Percentiles rank a stretch among this genome's conserved stretches.
phyloP scores from a whole-genome alignment of 2,797 vertebrate species.

The Lerista edwardsae region DNA sequence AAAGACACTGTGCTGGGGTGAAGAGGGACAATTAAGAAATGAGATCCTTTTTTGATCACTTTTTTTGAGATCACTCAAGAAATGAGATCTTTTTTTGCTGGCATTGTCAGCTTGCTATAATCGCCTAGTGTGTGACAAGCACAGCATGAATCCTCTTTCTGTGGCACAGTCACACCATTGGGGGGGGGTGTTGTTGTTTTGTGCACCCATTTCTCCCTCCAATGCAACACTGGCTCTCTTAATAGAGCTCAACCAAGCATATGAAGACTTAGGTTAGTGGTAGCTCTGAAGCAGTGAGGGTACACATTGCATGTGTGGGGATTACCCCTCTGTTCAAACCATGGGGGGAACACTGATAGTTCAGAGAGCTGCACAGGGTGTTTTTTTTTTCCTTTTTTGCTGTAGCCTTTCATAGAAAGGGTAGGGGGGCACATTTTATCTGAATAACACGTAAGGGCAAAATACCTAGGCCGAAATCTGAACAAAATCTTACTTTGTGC shows the following conservation, averaged over 20 bases:
- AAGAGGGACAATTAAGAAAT: too few relatives aligned
- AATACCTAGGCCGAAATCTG: accelerated
- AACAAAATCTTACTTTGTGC: accelerated
- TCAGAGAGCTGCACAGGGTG: background rate
- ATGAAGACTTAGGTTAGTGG: background rate
- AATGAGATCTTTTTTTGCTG: background rate
- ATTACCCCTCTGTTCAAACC: background rate
- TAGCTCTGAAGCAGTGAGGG: background rate
- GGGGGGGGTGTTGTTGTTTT: background rate
- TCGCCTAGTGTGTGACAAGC: too few relatives aligned
- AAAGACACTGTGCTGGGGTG: too few relatives aligned
- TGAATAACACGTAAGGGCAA: background rate
- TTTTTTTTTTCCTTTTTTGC: too few relatives aligned
- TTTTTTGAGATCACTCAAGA: background rate
- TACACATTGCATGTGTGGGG: background rate
- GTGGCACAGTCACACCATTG: background rate
- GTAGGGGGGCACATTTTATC: background rate
- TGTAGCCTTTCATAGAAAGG: background rate
- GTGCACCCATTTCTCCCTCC: background rate
- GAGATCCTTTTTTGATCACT: too few relatives aligned
- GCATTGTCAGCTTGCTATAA: background rate
- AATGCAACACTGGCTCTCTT: too few relatives aligned
- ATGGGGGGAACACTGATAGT: background rate
- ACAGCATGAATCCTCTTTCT: too few relatives aligned
- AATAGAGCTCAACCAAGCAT: background rate